These are phyloP conservation scores for Machaerirhynchus nigripectus DNA, from an alignment of 2,113 vertebrate genomes.

Conservation along the genomic window DNA sequence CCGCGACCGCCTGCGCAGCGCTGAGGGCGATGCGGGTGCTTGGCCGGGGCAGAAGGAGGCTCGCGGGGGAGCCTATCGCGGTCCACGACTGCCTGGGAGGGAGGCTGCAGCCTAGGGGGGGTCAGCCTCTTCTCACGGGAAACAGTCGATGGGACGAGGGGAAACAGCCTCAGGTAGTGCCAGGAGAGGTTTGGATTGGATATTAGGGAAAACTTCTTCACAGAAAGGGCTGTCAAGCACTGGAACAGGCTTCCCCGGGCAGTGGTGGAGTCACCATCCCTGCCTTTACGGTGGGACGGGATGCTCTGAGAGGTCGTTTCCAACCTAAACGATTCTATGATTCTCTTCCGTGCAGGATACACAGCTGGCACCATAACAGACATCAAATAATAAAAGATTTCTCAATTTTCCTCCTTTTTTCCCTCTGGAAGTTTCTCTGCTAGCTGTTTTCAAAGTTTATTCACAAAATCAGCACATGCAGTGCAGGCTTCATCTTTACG, in stretches of 20 bases:
- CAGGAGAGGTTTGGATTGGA: background rate
- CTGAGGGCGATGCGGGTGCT: rapidly evolving
- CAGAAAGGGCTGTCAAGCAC: background rate
- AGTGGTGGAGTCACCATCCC: background rate
- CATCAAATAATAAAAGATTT: rapidly evolving
- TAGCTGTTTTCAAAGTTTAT: background rate
- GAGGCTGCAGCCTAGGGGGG: background rate
- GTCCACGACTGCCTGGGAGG: background rate
- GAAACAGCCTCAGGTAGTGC: background rate
- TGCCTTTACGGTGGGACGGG: too few relatives aligned
- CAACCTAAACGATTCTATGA: background rate
- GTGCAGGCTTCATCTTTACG: background rate
- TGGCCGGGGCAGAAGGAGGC: background rate
- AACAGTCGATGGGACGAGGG: background rate
- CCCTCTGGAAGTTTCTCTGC: background rate
- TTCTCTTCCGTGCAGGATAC: background rate
- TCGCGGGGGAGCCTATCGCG: rapidly evolving
- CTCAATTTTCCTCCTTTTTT: rapidly evolving
- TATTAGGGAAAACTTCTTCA: background rate
- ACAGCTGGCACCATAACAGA: background rate
- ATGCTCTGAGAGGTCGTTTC: background rate
- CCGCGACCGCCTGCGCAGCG: rapidly evolving
- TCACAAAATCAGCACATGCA: background rate
- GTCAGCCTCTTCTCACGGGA: background rate
- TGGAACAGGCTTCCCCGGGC: background rate